Conservation (phyloP, 2,113 vertebrate species). For the Albula glossodonta region DNA sequence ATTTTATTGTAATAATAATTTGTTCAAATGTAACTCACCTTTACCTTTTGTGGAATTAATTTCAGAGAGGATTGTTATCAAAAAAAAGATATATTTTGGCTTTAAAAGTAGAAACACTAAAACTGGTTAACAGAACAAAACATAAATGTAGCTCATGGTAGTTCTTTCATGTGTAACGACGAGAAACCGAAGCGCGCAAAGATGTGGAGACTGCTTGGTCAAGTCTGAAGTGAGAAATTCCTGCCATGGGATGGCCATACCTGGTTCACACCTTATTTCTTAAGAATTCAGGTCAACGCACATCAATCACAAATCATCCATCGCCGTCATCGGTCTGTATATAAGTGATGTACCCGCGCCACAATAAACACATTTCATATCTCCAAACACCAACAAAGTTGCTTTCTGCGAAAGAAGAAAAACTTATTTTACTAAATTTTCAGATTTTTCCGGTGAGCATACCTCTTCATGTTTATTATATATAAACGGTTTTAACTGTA, state of each 20-base stretch:
- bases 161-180: background rate
- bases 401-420: no score
- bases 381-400: no score
- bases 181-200: background rate
- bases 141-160: background rate
- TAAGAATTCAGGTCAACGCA: conserved; percentile 43
- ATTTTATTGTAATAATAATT: background rate
- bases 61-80: background rate
- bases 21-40: background rate
- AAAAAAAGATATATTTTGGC: background rate
- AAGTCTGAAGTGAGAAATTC: conserved; percentile 46
- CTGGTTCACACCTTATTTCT: conserved; percentile 53
- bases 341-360: conserved; percentile 56
- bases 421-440: conserved; percentile 1
- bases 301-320: conserved; percentile 42
- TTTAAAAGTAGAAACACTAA: background rate
- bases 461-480: background rate
- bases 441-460: conserved; percentile 26
- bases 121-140: background rate
- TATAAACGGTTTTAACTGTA: no score
- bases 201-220: background rate
- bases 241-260: conserved; percentile 49
- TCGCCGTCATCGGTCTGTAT: conserved; percentile 43
- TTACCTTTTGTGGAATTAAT: background rate
- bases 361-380: conserved; percentile 27